A percentile compares a stretch with the other conserved stretches of the same genome.
Evolutionary conservation across 2,797 vertebrate species (phyloP).

Genomic region (Tragopan temminckii): DNA sequence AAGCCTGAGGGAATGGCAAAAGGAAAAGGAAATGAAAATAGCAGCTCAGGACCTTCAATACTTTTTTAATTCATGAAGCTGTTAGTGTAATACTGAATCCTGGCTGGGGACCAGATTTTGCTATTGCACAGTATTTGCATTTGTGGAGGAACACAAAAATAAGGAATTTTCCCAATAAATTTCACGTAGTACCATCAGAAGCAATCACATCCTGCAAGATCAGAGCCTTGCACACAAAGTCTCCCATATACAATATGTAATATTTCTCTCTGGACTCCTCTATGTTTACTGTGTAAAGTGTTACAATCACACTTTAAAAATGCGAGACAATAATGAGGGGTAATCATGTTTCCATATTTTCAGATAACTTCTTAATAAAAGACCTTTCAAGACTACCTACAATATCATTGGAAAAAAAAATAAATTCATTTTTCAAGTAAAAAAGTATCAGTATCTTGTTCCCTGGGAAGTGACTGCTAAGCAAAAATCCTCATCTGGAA

Average conservation of each 20-base stretch:
- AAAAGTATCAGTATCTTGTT: not conserved
- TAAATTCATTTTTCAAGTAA: not conserved
- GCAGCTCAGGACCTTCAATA: not conserved
- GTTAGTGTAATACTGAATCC: not conserved
- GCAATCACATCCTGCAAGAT: not conserved
- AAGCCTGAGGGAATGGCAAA: not conserved
- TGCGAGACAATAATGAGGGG: accelerated
- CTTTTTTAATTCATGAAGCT: not conserved
- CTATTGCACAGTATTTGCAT: not conserved
- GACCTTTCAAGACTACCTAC: not conserved
- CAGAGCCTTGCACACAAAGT: not conserved
- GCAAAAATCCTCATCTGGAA: not conserved
- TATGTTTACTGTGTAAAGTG: no score
- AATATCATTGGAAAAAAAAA: not conserved
- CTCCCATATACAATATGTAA: not conserved
- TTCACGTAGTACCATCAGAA: not conserved
- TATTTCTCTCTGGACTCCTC: not conserved
- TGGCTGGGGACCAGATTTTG: not conserved
- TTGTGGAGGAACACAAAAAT: not conserved
- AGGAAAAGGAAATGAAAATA: not conserved
- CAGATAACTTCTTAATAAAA: not conserved
- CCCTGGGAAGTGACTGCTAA: not conserved
- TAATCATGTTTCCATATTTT: not conserved
- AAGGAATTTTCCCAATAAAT: not conserved
- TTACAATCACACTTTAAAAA: not conserved